phyloP scores from a whole-genome alignment of 1,140 invertebrate species.

The Drosophila kepulauana region DNA sequence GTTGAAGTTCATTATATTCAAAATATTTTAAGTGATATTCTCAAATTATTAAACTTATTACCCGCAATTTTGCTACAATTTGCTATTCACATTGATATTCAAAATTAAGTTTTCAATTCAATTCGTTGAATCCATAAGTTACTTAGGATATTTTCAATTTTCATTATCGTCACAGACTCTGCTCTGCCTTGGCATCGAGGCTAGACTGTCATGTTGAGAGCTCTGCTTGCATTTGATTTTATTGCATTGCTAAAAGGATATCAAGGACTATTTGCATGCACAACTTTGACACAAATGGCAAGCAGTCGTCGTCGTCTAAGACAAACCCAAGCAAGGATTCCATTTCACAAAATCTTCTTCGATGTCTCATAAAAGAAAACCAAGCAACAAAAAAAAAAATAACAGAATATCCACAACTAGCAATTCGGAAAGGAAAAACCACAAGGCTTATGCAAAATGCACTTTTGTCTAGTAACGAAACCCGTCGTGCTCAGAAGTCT shows the following conservation, averaged over 20 bases:
- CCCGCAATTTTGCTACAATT: background rate
- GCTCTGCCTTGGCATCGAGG: background rate
- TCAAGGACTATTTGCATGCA: constrained; percentile 25
- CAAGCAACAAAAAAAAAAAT: constrained; percentile 29
- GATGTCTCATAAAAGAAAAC: constrained; percentile 21
- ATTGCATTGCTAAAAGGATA: constrained; percentile 20
- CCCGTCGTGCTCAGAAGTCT: constrained; percentile 17
- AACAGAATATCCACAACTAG: constrained; percentile 20
- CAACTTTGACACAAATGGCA: constrained; percentile 41
- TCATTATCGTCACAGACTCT: constrained; percentile 5
- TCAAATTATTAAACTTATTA: background rate
- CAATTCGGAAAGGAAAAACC: constrained; percentile 50
- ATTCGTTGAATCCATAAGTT: background rate
- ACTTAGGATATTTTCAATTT: background rate
- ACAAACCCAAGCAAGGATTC: constrained; percentile 13
- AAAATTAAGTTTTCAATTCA: background rate
- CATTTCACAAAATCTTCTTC: constrained; percentile 39
- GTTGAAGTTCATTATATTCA: too few relatives aligned
- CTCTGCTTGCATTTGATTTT: constrained; percentile 29
- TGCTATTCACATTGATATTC: background rate
- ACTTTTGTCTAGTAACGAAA: constrained; percentile 66
- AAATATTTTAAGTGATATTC: background rate
- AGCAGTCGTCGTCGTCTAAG: background rate
- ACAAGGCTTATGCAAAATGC: constrained; percentile 79
- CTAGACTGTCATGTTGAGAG: background rate